phyloP scores from a whole-genome alignment of 2,888 invertebrate species.

The Tromatobia lineatoria region DNA sequence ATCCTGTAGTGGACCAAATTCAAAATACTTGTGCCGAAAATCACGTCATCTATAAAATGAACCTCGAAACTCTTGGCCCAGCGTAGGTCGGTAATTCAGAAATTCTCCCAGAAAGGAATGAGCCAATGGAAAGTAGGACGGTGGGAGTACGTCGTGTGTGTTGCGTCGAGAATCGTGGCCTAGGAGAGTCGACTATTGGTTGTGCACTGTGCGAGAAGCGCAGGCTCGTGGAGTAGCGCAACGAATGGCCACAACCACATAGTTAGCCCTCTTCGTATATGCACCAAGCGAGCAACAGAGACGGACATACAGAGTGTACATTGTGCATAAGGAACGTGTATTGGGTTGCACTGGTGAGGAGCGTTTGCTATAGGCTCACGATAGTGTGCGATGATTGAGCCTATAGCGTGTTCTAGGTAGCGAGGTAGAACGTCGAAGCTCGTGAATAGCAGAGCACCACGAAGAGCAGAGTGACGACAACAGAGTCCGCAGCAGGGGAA shows the following conservation, averaged over 20 bases:
- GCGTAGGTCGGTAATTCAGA: constrained; percentile 2
- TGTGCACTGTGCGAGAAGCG: constrained; percentile 27
- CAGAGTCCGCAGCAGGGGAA: constrained; percentile 31
- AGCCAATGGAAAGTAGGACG: constrained; percentile 30
- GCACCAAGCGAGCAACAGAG: constrained; percentile 58
- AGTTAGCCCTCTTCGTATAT: neutral
- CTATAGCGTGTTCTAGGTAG: constrained; percentile 13
- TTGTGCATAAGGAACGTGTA: constrained; percentile 3
- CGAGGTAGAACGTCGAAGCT: constrained; percentile 11
- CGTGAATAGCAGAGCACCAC: constrained; percentile 34
- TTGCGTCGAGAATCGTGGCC: neutral
- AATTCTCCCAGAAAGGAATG: neutral
- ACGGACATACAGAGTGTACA: constrained; percentile 31
- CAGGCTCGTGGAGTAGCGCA: constrained; percentile 10
- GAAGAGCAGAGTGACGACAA: constrained; percentile 47
- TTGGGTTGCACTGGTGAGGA: constrained; percentile 21
- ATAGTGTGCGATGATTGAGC: constrained; percentile 10
- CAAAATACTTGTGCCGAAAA: neutral
- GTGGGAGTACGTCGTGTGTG: constrained; percentile 16
- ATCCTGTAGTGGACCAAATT: neutral
- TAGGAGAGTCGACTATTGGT: constrained; percentile 51
- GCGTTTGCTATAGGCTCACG: neutral
- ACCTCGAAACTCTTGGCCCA: neutral
- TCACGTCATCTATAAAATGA: neutral
- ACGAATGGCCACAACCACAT: neutral